Evolutionary conservation across 2,888 invertebrate species (phyloP).

Genomic region (Pollenia labialis): DNA sequence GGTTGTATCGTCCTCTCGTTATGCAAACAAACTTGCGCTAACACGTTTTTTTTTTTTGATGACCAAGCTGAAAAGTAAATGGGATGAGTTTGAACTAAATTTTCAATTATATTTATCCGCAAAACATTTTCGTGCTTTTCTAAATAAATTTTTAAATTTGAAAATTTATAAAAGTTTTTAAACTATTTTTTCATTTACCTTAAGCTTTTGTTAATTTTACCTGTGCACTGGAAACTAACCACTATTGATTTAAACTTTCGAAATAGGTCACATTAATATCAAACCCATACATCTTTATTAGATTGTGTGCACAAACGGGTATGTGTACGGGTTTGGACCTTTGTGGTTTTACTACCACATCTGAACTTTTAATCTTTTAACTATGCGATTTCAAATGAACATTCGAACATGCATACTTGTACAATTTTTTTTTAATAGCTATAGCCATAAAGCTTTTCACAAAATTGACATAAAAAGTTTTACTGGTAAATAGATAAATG

Average conservation of each 20-base stretch:
- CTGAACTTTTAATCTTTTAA: conserved; percentile 42
- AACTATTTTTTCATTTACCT: conserved; percentile 21
- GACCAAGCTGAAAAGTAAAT: conserved; percentile 1
- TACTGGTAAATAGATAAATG: conserved; percentile 11
- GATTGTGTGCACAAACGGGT: conserved; percentile 15
- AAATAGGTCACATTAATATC: conserved; percentile 66
- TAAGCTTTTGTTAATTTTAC: conserved; percentile 39
- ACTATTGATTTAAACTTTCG: conserved; percentile 67
- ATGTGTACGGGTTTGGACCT: conserved; percentile 4
- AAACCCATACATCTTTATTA: conserved; percentile 61
- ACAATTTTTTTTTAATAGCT: neutral
- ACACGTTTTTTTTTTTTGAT: conserved; percentile 26
- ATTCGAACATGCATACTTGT: neutral
- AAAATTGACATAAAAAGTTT: conserved; percentile 38
- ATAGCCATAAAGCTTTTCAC: conserved; percentile 1
- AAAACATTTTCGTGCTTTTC: conserved; percentile 3
- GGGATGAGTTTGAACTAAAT: conserved; percentile 30
- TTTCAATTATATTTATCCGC: conserved; percentile 37
- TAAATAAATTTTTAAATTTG: conserved; percentile 26
- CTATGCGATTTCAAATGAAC: conserved; percentile 12
- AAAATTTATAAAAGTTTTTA: conserved; percentile 14
- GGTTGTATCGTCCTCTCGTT: neutral
- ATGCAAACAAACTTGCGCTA: conserved; percentile 58
- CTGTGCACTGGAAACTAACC: conserved; percentile 53
- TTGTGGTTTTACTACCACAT: conserved; percentile 56